A percentile compares a stretch with the other conserved stretches of the same genome.
phyloP scores from a whole-genome alignment of 2,113 vertebrate species.

The Capreolus pygargus region DNA sequence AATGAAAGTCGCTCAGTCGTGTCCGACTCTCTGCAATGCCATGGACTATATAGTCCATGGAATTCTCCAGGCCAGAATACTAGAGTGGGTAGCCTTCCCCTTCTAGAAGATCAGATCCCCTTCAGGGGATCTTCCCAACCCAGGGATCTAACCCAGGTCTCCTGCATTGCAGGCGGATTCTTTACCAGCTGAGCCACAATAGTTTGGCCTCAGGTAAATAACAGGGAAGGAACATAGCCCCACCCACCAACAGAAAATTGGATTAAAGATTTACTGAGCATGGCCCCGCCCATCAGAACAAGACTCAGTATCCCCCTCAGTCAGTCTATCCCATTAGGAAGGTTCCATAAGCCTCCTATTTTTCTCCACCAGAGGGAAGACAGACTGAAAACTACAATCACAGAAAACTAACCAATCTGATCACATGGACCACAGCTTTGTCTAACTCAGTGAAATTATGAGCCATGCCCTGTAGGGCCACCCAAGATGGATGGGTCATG shows the following conservation, averaged over 20 bases:
- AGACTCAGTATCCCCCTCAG: background rate
- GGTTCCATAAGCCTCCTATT: background rate
- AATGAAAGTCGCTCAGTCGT: too few relatives aligned
- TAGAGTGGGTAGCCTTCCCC: too few relatives aligned
- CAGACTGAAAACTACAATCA: background rate
- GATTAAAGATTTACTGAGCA: background rate
- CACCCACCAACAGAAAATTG: background rate
- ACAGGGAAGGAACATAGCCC: background rate
- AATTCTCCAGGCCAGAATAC: too few relatives aligned
- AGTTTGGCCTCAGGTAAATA: background rate
- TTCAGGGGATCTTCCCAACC: too few relatives aligned
- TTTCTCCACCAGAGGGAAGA: background rate
- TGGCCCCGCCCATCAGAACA: background rate
- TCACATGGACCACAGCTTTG: background rate
- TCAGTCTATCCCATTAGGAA: background rate
- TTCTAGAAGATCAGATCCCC: too few relatives aligned
- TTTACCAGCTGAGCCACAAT: too few relatives aligned
- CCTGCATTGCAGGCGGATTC: too few relatives aligned
- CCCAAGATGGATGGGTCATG: background rate
- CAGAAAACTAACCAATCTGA: background rate
- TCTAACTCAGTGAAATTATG: background rate
- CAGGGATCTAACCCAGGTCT: too few relatives aligned
- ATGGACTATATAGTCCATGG: too few relatives aligned
- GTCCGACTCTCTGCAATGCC: too few relatives aligned
- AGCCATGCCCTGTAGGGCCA: background rate